Percentiles rank a stretch among this genome's conserved stretches.
Conservation (phyloP, 2,113 vertebrate species). For the Ceratotherium simum region DNA sequence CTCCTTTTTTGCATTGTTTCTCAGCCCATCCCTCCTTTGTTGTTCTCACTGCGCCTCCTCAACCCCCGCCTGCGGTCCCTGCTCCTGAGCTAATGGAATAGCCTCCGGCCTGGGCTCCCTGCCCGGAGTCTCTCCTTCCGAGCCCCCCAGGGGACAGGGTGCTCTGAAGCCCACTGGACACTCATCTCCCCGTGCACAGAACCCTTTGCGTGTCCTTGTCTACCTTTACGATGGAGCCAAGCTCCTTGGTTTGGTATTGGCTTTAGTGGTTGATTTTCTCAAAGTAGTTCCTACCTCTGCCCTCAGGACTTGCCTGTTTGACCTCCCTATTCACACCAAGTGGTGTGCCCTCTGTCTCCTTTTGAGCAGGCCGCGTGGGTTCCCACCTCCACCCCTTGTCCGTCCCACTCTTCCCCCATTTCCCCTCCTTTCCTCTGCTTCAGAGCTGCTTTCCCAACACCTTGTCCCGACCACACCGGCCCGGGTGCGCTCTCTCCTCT, state of each 20-base stretch:
- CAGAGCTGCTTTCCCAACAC: neutral
- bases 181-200: neutral
- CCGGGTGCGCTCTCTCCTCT: neutral
- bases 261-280: neutral
- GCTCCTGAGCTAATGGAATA: neutral
- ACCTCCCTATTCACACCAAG: neutral
- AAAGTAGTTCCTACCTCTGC: neutral
- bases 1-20: neutral
- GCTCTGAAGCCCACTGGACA: neutral
- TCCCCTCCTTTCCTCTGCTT: neutral
- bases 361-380: neutral
- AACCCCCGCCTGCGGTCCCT: neutral
- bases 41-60: neutral
- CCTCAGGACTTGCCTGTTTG: neutral
- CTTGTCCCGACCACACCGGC: neutral
- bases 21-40: neutral
- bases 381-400: neutral
- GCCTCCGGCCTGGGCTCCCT: neutral
- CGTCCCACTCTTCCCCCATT: fast-evolving
- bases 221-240: neutral
- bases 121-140: neutral
- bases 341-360: neutral
- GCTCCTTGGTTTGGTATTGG: neutral
- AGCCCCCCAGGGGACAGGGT: neutral
- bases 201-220: neutral